phyloP scores from a whole-genome alignment of 2,888 invertebrate species.

The Peribatodes rhomboidaria region DNA sequence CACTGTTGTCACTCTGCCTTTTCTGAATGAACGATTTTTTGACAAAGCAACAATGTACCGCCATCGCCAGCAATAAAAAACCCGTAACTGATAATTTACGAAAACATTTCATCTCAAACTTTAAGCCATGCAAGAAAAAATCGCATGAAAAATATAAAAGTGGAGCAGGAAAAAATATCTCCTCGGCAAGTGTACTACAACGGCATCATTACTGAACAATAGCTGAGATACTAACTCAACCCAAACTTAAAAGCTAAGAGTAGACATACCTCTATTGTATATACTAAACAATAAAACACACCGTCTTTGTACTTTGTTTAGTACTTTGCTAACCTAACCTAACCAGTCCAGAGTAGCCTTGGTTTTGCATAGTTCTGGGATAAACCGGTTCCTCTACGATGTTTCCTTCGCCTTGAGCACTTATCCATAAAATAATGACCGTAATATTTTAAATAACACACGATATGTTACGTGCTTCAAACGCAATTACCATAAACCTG shows the following conservation, averaged over 20 bases:
- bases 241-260: not conserved
- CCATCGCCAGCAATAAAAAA: too few species aligned
- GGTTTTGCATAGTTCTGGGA: conserved; percentile 9
- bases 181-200: not conserved
- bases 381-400: not conserved
- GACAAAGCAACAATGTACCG: too few species aligned
- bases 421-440: conserved; percentile 8
- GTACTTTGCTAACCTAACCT: not conserved
- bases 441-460: conserved; percentile 3
- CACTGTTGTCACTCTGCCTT: too few species aligned
- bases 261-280: not conserved
- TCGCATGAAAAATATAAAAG: too few species aligned
- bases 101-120: too few species aligned
- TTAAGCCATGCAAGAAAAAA: too few species aligned
- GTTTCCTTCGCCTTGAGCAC: conserved; percentile 11
- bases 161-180: not conserved
- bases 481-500: conserved; percentile 3
- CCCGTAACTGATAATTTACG: too few species aligned
- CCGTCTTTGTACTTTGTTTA: not conserved
- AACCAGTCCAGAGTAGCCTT: not conserved
- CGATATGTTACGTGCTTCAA: not conserved
- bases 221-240: not conserved
- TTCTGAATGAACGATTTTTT: too few species aligned
- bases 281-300: conserved; percentile 1
- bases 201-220: not conserved